Evolutionary conservation across 1,140 invertebrate genomes (phyloP).

Genomic region (Telenomus remus): DNA sequence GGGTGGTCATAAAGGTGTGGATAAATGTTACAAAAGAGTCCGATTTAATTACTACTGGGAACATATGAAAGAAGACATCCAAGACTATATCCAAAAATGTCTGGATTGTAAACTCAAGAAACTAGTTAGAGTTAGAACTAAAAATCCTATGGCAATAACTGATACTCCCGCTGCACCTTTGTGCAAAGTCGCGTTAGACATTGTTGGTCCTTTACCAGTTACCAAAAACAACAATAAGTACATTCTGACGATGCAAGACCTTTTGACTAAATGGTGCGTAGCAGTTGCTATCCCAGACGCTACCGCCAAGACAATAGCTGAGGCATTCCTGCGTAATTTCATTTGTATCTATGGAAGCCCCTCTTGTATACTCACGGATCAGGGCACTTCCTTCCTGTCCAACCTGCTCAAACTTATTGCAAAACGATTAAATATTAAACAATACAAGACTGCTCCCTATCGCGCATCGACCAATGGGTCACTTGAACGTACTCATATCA

Average conservation of each 20-base stretch:
- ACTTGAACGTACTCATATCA: slow-evolving; percentile 52
- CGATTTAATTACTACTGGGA: neutral
- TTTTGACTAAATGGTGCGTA: slow-evolving; percentile 2
- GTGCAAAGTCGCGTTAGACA: neutral
- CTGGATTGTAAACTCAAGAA: slow-evolving; percentile 1
- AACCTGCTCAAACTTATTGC: neutral
- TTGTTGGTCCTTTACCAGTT: neutral
- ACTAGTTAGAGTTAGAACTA: neutral
- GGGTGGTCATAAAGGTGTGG: slow-evolving; percentile 1
- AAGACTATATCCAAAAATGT: neutral
- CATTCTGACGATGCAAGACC: neutral
- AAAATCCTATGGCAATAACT: neutral
- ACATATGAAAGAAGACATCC: neutral
- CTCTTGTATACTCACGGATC: neutral
- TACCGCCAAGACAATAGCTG: neutral
- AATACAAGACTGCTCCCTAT: slow-evolving; percentile 47
- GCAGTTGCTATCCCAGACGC: neutral
- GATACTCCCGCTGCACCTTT: neutral
- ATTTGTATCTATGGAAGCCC: neutral
- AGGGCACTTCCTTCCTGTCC: neutral
- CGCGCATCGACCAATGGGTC: slow-evolving; percentile 57
- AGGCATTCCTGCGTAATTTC: neutral
- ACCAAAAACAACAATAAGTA: neutral
- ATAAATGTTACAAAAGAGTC: neutral
- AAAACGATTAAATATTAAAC: slow-evolving; percentile 42